Evolutionary conservation across 2,797 vertebrate species (phyloP), one percentile per base, ranked within the genome.

Genomic region (Myoxocephalus aenaeus): DNA sequence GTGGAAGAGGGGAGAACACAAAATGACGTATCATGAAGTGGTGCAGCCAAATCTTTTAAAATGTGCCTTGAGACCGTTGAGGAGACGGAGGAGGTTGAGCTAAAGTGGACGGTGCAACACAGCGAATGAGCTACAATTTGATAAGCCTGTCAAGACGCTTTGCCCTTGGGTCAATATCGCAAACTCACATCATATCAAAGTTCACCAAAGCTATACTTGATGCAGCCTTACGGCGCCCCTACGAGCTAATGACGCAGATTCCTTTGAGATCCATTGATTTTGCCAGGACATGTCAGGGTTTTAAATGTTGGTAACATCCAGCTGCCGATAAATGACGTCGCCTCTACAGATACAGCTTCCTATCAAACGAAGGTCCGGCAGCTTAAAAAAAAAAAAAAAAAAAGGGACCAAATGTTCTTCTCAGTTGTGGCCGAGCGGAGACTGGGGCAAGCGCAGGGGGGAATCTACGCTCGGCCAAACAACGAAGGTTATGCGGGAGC

Each of bases 381-480:
- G 56, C 65, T 56, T 73, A 73, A 68, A 13, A 42, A 42, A 8
- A n/a, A n/a, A n/a, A n/a, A n/a, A n/a, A 53, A 63, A 77, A 69
- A 67, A 78, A 65, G 78, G 57, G 46, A 59, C 46, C 68, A 32
- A 71, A 71, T 59, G 40, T 75, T 64, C 79, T 9, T 59, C 63
- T 67, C 48, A 40, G 48, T 75, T 36, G 38, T 65, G 70, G 80
- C 81, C 58, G 69, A 73, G 68, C 42, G 57, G 65, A 67, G 10
- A 44, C 78, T 13, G 14, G 40, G 40, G 4, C 36, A 38, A 38
- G 9, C 36, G 14, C 4, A 77, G 53, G 73, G 54, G 61, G 71
- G 74, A 58, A 68, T 74, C 50, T 34, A 51, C 27, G 48, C 82
- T 77, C 56, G 59, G 85, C 86, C 82, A 88, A 89, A 80, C 40